phyloP scores from a whole-genome alignment of 2,888 invertebrate species.

The Macrosiphum euphorbiae region DNA sequence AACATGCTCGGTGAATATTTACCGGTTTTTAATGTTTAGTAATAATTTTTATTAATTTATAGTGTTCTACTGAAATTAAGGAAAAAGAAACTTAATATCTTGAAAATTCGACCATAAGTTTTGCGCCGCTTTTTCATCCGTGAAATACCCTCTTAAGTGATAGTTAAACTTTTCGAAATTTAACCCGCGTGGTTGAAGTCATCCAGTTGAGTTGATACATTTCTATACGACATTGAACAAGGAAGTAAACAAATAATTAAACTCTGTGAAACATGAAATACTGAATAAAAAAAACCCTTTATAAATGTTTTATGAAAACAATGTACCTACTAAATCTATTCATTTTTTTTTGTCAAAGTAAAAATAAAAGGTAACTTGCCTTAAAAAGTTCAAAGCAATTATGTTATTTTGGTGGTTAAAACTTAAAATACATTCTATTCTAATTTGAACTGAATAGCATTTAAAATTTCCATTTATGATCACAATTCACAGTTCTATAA shows the following conservation, averaged over 20 bases:
- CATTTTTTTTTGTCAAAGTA: not conserved
- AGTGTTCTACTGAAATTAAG: not conserved
- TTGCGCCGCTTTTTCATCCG: constrained; percentile 50
- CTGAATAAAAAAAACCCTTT: constrained; percentile 40
- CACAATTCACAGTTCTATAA: not conserved
- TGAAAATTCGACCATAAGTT: constrained; percentile 48
- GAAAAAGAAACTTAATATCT: constrained; percentile 16
- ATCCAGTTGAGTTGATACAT: constrained; percentile 42
- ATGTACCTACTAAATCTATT: not conserved
- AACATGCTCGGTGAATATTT: not conserved
- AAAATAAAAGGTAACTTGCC: not conserved
- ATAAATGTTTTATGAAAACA: not conserved
- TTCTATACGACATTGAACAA: constrained; percentile 22
- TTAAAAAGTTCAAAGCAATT: constrained; percentile 19
- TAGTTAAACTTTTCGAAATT: constrained; percentile 50
- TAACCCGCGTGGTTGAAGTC: constrained; percentile 25
- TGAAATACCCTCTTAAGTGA: constrained; percentile 48
- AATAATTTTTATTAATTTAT: not conserved
- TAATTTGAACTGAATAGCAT: not conserved
- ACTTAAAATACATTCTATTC: not conserved
- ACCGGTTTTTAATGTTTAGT: not conserved
- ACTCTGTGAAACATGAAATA: constrained; percentile 7
- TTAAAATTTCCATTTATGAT: not conserved
- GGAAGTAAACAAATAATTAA: constrained; percentile 54
- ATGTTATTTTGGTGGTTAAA: not conserved